Percentiles rank a stretch among this genome's conserved stretches.
These are phyloP conservation scores for Dunckerocampus dactyliophorus DNA, from an alignment of 2,113 vertebrate genomes.

Conservation along the genomic window DNA sequence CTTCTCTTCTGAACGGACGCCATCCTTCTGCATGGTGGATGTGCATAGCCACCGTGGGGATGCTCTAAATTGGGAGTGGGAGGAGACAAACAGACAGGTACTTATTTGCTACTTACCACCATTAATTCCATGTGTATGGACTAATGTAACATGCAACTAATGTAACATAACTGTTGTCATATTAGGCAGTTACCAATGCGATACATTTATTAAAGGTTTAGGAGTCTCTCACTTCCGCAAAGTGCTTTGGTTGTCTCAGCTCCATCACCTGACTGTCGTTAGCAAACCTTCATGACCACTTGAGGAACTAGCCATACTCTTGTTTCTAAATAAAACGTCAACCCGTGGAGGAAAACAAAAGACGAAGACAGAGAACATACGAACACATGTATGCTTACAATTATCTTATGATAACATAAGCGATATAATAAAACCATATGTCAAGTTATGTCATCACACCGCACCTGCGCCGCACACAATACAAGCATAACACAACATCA, in stretches of 20 bases:
- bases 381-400: too few relatives aligned
- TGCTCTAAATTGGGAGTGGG: conserved; percentile 35
- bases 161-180: not conserved
- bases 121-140: not conserved
- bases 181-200: not conserved
- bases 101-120: not conserved
- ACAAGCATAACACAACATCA: not conserved
- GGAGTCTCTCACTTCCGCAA: too few relatives aligned
- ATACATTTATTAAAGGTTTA: too few relatives aligned
- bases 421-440: not conserved
- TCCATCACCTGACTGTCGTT: not conserved
- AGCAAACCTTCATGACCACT: not conserved
- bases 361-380: too few relatives aligned
- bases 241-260: not conserved
- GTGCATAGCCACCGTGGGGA: conserved; percentile 81
- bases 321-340: too few relatives aligned
- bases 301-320: too few relatives aligned
- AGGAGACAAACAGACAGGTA: not conserved
- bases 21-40: conserved; percentile 82
- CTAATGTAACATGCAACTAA: not conserved
- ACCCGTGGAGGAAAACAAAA: too few relatives aligned
- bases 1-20: conserved; percentile 79
- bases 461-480: not conserved
- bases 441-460: not conserved
- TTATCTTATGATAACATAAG: too few relatives aligned